Percentiles rank a stretch among this genome's conserved stretches.
phyloP scores from a whole-genome alignment of 1,140 invertebrate species.

The Manduca sexta region DNA sequence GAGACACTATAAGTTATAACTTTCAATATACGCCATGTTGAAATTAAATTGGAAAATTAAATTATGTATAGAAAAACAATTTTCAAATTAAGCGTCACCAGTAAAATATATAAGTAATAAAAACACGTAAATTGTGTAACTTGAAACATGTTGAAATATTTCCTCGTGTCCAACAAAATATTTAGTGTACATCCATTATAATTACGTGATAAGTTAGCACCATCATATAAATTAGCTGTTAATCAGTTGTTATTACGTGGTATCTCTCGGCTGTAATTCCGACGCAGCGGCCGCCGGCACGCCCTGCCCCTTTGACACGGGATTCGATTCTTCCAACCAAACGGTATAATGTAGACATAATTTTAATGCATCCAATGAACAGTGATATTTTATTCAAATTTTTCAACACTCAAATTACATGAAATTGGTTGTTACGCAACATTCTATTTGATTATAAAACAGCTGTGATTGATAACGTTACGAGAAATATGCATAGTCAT shows the following conservation, averaged over 20 bases:
- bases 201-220: not conserved
- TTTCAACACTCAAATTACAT: not conserved
- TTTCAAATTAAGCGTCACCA: too few species aligned
- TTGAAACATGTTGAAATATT: too few species aligned
- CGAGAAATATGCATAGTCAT: too few species aligned
- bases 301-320: conserved; percentile 21
- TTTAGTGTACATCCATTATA: too few species aligned
- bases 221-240: conserved; percentile 11
- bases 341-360: not conserved
- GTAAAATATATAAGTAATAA: too few species aligned
- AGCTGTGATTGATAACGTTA: too few species aligned
- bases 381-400: not conserved
- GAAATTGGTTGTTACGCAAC: not conserved
- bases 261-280: conserved; percentile 5
- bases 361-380: not conserved
- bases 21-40: not conserved
- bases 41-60: too few species aligned
- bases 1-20: too few species aligned
- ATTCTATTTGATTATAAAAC: too few species aligned
- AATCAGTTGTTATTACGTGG: conserved; percentile 12
- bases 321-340: conserved; percentile 5
- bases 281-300: conserved; percentile 4
- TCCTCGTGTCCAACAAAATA: too few species aligned
- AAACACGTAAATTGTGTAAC: too few species aligned
- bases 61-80: too few species aligned